Evolutionary conservation across 1,140 invertebrate species (phyloP), one percentile per base, ranked within the genome.

Genomic region (Hydropsyche tenuis): DNA sequence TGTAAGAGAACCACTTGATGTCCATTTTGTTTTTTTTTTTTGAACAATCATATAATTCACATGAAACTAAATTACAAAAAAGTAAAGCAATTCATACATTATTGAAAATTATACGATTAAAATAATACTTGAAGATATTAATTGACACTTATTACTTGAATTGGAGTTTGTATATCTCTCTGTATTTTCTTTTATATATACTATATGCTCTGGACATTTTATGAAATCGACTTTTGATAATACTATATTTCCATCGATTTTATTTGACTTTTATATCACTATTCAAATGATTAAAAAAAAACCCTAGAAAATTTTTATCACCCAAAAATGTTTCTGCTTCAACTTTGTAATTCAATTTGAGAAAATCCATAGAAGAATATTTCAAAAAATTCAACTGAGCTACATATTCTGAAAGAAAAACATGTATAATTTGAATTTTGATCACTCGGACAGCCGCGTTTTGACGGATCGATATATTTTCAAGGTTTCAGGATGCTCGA

Each of bases 331-430:
- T 93, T 84, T 96, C 94, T 0, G 93, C 93, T 84, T 94, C 93
- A n/a, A 96, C 90, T 7, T 87, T 87, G 81, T 93, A 94, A 76
- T 90, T 88, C 0, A 95, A 80, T 72, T 82, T 87, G 14, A 93
- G 84, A 42, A 78, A 82, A 73, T 82, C 87, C 77, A 73, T 83
- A 77, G 79, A 86, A 16, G 80, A 81, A 4, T 87, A 85, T 77
- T 88, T 88, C 16, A 90, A 81, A n/a, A 0, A 90, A 89, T 75
- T 90, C 88, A 63, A 96, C 92, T 74, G 89, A 89, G 79, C 94
- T 96, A 81, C 96, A 97, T 0, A 94, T 90, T 83, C 92, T 85
- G 78, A 97, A 95, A n/a, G 91, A 88, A 79, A 97, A 96, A 82
- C 95, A 97, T 1, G 94, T 94, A 69, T 91, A 85, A 79, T 91